Base-by-base conservation (phyloP, 2,888 invertebrate species). In the Xanthia togata region DNA sequence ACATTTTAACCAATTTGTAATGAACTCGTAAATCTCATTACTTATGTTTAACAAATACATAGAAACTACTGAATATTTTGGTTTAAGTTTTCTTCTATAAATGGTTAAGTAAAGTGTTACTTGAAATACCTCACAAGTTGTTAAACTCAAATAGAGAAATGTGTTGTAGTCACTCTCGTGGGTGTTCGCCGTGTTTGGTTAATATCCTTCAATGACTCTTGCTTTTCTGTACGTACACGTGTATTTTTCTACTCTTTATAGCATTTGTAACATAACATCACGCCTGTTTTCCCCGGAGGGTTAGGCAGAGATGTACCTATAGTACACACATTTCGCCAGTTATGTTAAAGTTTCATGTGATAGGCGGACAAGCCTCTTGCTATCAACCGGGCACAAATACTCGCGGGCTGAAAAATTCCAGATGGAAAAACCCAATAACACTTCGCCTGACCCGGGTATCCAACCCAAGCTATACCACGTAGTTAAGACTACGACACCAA, bases 171-270 rank as follows among this genome's bases (percentile, higher is more conserved):
- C 6, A 6, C 20, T 53, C 44, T 35, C 41, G 20, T 38, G 23
- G 12, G 17, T 41, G 8, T 44, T 62, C 31, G 14, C 23, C 4
- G 17, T 38, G 38, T 74, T 65, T 17, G 23, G 67, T 14, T 81
- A 79, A 68, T 79, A 79, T 53, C 26, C 14, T 62, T 63, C 38
- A 14, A 55, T 81, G 76, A 76, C 62, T 79, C 17, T 63, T 57
- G 3, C 1, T 74, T 74, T 73, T 57, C 26, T 53, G 41, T 23
- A 31, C 8, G 5, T 26, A 79, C 14, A 35, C 17, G n/a, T 55
- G 35, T 63, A 31, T 63, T 14, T 57, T 64, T 57, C 9, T 12
- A 23, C 5, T 17, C n/a, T n/a, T n/a, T n/a, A n/a, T n/a, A 50
- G 47, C 9, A 11, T 35, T 50, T n/a, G 5, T 23, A 35, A 67